These are phyloP conservation scores for Sminthopsis crassicaudata DNA, from an alignment of 2,113 vertebrate genomes.

Conservation along the genomic window DNA sequence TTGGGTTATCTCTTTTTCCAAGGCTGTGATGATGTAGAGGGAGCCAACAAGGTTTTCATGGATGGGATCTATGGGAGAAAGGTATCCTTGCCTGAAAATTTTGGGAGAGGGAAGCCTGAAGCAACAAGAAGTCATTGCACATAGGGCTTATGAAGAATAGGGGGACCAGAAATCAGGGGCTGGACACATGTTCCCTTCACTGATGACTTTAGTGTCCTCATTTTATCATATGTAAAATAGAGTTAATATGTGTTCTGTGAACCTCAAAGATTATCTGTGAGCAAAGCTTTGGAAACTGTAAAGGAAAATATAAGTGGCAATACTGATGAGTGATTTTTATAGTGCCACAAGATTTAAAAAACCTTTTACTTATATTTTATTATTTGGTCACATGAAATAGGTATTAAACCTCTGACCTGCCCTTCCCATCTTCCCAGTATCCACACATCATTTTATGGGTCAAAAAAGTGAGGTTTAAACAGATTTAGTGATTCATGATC, in stretches of 20 bases:
- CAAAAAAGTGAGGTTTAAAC: not conserved
- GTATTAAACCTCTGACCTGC: not conserved
- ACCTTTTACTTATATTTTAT: not conserved
- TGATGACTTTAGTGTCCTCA: not conserved
- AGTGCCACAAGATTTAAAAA: not conserved
- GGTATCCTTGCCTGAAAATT: not conserved
- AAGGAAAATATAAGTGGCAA: not conserved
- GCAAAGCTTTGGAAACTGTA: not conserved
- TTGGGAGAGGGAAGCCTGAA: not conserved
- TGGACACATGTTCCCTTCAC: not conserved
- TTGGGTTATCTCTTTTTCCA: not conserved
- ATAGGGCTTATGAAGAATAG: not conserved
- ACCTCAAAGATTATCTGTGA: not conserved
- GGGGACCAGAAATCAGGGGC: not conserved
- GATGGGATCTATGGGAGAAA: not conserved
- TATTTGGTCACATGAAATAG: not conserved
- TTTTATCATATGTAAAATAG: not conserved
- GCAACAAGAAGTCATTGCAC: not conserved
- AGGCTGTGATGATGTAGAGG: not conserved
- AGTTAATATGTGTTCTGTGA: not conserved
- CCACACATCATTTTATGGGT: too few relatives aligned
- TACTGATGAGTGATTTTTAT: not conserved
- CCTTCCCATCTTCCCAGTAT: too few relatives aligned
- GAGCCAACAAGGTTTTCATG: not conserved
- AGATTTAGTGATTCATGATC: not conserved